These are phyloP conservation scores for Platycercus adscitus DNA, from an alignment of 2,113 vertebrate genomes.

Conservation along the genomic window DNA sequence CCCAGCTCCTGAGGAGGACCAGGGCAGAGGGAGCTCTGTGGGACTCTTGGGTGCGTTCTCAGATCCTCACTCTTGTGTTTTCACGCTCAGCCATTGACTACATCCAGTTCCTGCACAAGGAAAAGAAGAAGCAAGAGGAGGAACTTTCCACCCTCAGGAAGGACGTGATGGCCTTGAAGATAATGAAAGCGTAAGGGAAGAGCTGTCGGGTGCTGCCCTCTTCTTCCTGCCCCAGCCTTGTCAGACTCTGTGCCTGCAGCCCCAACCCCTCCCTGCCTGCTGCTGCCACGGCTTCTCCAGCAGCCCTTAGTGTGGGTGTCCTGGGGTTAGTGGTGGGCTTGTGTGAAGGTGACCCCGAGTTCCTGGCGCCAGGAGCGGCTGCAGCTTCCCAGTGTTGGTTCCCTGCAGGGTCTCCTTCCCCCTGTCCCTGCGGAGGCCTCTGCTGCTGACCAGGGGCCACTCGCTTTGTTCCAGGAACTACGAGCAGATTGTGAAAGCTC, in stretches of 20 bases:
- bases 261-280: not conserved
- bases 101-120: slow-evolving; percentile 98
- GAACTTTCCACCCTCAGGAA: slow-evolving; percentile 92
- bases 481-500: slow-evolving; percentile 96
- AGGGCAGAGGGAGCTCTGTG: not conserved
- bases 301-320: accelerated
- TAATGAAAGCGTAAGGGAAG: slow-evolving; percentile 96
- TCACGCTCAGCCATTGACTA: slow-evolving; percentile 90
- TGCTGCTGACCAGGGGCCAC: accelerated
- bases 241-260: accelerated
- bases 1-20: accelerated
- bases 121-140: slow-evolving; percentile 99
- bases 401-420: not conserved
- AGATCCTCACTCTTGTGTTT: not conserved
- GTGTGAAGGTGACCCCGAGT: no score
- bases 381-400: not conserved
- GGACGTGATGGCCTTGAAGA: slow-evolving; percentile 95
- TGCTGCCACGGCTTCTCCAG: accelerated
- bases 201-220: accelerated
- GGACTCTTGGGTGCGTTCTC: accelerated
- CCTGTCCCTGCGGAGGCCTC: not conserved
- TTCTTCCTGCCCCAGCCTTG: no score
- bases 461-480: slow-evolving; percentile 85
- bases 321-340: not conserved
- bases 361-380: not conserved